Conservation (phyloP, 2,113 vertebrate species). For the Piaya cayana region DNA sequence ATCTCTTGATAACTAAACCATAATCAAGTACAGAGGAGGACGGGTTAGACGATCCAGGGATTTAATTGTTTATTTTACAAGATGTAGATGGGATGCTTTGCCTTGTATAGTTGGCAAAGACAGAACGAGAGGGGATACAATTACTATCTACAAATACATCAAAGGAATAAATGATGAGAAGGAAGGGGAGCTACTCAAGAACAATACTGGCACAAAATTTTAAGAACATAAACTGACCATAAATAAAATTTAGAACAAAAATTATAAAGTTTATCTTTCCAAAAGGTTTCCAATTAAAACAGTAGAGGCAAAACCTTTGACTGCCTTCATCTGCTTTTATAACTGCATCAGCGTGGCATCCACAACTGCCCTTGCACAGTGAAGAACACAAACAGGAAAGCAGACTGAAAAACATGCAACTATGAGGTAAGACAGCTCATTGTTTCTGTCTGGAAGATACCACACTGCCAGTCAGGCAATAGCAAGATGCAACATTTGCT, state of each 20-base stretch:
- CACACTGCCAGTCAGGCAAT: neutral
- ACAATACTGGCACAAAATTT: slow-evolving; percentile 52
- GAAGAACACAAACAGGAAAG: neutral
- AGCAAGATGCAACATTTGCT: neutral
- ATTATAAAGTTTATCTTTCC: slow-evolving; percentile 15
- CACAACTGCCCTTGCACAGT: neutral
- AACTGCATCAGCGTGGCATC: neutral
- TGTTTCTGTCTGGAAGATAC: neutral
- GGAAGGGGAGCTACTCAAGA: slow-evolving; percentile 29
- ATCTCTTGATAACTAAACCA: neutral
- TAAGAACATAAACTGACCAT: neutral
- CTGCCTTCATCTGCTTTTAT: neutral
- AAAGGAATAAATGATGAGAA: slow-evolving; percentile 31
- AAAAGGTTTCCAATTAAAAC: neutral
- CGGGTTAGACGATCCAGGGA: neutral
- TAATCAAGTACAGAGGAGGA: neutral
- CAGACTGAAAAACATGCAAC: neutral
- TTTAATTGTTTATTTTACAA: slow-evolving; percentile 23
- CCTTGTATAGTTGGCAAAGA: slow-evolving; percentile 47
- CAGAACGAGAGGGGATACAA: neutral
- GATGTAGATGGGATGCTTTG: slow-evolving; percentile 1
- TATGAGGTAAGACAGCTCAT: neutral
- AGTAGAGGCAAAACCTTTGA: neutral
- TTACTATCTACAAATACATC: slow-evolving; percentile 37
- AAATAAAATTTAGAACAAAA: slow-evolving; percentile 36